Conservation (phyloP, 2,888 invertebrate genomes). For the Orthosia gothica region DNA sequence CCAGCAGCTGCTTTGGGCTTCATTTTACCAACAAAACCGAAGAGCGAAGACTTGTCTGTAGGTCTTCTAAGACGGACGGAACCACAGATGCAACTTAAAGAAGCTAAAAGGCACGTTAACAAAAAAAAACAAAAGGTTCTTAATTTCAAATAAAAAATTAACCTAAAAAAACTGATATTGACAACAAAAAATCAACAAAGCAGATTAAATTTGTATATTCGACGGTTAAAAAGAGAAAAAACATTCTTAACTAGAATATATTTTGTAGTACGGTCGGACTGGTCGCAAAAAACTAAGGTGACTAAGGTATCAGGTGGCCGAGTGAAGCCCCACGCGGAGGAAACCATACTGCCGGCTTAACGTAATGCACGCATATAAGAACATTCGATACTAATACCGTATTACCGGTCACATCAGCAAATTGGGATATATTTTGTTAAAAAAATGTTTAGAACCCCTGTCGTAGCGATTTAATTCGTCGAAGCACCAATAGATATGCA, state of each 20-base stretch:
- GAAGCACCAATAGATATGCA: constrained; percentile 3
- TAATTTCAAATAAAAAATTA: constrained; percentile 1
- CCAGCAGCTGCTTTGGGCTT: constrained; percentile 99
- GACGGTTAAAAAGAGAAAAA: constrained; percentile 15
- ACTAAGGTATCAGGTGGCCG: constrained; percentile 64
- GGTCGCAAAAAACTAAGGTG: constrained; percentile 73
- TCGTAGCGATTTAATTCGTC: constrained; percentile 9
- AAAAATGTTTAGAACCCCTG: constrained; percentile 39
- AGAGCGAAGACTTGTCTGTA: constrained; percentile 67
- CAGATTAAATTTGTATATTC: constrained; percentile 8
- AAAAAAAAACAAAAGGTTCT: constrained; percentile 13
- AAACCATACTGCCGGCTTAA: constrained; percentile 88
- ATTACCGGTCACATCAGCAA: constrained; percentile 38
- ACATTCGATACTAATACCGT: constrained; percentile 72
- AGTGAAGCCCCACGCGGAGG: constrained; percentile 79
- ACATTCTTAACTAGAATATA: constrained; percentile 25
- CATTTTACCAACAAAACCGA: constrained; percentile 80
- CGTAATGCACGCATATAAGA: constrained; percentile 76
- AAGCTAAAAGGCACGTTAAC: constrained; percentile 33
- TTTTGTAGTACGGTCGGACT: constrained; percentile 60
- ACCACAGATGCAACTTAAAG: constrained; percentile 47
- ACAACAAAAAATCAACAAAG: constrained; percentile 18
- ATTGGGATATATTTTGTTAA: constrained; percentile 32
- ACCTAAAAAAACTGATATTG: constrained; percentile 43
- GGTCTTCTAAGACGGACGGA: constrained; percentile 63